A percentile compares a stretch with the other conserved stretches of the same genome.
Evolutionary conservation across 2,888 invertebrate genomes (phyloP).

Genomic region (Seira ritae): DNA sequence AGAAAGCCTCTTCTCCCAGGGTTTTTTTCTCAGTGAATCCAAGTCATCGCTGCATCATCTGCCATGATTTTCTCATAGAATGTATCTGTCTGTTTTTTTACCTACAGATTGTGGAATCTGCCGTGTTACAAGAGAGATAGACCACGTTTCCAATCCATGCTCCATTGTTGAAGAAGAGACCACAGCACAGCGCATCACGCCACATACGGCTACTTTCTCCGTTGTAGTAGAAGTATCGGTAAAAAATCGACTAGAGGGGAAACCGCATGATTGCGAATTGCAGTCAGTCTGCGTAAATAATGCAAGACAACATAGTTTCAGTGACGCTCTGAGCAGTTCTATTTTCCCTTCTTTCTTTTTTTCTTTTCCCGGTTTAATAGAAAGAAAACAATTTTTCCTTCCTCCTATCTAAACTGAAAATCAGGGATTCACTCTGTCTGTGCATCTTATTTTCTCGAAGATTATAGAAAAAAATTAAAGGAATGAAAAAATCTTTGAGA

Average conservation of each 20-base stretch:
- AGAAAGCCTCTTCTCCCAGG: neutral
- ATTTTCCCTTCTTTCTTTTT: neutral
- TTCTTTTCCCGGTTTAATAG: slow-evolving; percentile 17
- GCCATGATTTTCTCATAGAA: neutral
- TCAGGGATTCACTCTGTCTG: neutral
- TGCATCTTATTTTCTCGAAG: neutral
- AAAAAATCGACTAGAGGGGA: slow-evolving; percentile 13
- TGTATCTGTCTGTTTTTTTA: neutral
- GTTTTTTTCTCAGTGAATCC: neutral
- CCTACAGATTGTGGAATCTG: slow-evolving; percentile 9
- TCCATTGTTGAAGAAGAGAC: neutral
- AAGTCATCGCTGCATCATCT: neutral
- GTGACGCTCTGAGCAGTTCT: slow-evolving; percentile 22
- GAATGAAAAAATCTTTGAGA: too few species aligned
- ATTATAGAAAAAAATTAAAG: neutral
- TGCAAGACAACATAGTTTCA: slow-evolving; percentile 22
- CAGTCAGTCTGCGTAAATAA: slow-evolving; percentile 32
- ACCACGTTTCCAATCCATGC: neutral
- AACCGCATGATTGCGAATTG: slow-evolving; percentile 44
- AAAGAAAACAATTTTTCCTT: slow-evolving; percentile 11
- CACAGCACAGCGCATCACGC: neutral
- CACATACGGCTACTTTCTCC: slow-evolving; percentile 16
- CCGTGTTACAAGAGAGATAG: neutral
- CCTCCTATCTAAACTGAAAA: slow-evolving; percentile 5
- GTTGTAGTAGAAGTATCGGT: neutral